Evolutionary conservation across 2,113 vertebrate species (phyloP).

Genomic region (Junco hyemalis): DNA sequence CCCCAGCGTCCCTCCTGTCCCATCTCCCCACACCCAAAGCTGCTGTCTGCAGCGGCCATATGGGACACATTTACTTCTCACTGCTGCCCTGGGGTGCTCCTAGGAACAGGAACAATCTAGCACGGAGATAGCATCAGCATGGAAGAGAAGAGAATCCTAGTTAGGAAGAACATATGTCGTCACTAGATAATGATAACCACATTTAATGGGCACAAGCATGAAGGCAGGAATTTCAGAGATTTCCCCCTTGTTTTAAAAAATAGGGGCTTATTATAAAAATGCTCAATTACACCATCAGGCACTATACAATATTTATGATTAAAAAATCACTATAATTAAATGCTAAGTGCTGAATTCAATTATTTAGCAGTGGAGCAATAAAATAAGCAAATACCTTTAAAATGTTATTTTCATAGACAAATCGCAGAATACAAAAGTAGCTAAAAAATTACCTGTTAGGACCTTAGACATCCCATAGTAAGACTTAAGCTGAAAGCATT

Average conservation of each 20-base stretch:
- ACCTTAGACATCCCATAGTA: neutral
- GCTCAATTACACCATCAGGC: neutral
- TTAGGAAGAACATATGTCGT: neutral
- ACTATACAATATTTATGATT: neutral
- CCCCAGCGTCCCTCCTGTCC: neutral
- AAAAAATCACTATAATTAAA: slow-evolving; percentile 32
- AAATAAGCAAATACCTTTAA: neutral
- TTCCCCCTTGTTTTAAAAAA: neutral
- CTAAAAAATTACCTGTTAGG: neutral
- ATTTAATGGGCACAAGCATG: slow-evolving; percentile 7
- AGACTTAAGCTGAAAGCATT: neutral
- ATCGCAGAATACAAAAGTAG: neutral
- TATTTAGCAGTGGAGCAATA: slow-evolving; percentile 13
- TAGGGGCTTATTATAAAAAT: neutral
- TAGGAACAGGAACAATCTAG: neutral
- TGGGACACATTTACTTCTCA: neutral
- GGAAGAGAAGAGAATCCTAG: neutral
- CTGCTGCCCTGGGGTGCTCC: neutral
- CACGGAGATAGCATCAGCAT: neutral
- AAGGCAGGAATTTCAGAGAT: neutral
- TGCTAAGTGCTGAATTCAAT: neutral
- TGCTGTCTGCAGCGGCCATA: neutral
- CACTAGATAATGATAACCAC: slow-evolving; percentile 17
- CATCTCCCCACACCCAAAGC: neutral
- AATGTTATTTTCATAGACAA: neutral